Evolutionary conservation across 2,888 invertebrate species (phyloP).

Genomic region (Erynnis tages): DNA sequence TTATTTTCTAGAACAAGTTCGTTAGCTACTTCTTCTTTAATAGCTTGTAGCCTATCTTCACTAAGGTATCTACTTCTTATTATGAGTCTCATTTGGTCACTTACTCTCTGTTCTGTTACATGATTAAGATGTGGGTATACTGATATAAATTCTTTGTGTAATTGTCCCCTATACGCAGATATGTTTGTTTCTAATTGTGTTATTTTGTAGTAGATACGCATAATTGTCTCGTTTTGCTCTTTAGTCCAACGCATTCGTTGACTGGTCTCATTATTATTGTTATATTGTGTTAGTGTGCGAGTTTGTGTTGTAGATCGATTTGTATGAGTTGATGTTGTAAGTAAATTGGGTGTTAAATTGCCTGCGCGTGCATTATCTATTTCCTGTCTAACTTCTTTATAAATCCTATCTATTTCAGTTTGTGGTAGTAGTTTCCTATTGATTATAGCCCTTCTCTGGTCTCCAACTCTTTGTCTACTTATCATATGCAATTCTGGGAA

Average conservation of each 20-base stretch:
- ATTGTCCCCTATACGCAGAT: slow-evolving; percentile 25
- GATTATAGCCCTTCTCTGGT: slow-evolving; percentile 26
- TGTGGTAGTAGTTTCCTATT: slow-evolving; percentile 23
- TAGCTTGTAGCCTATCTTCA: too few relatives aligned
- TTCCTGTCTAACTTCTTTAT: too few relatives aligned
- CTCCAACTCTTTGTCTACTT: slow-evolving; percentile 27
- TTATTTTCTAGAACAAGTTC: too few relatives aligned
- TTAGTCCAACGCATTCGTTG: too few relatives aligned
- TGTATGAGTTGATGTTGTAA: too few relatives aligned
- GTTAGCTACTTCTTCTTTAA: too few relatives aligned
- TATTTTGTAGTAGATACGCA: slow-evolving; percentile 18
- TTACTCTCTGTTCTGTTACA: slow-evolving; percentile 29
- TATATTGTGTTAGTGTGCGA: slow-evolving; percentile 9
- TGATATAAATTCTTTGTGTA: too few relatives aligned
- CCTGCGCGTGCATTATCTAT: neutral
- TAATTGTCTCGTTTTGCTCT: too few relatives aligned
- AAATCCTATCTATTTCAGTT: slow-evolving; percentile 17
- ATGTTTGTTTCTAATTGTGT: slow-evolving; percentile 23
- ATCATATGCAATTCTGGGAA: slow-evolving; percentile 22
- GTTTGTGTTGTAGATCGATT: too few relatives aligned
- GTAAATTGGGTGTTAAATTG: neutral
- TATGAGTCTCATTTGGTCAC: slow-evolving; percentile 30
- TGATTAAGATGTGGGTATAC: too few relatives aligned
- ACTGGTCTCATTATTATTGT: too few relatives aligned
- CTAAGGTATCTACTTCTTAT: too few relatives aligned